Evolutionary conservation across 2,113 vertebrate species (phyloP), one percentile per base, ranked within the genome.

Genomic region (Bujurquina vittata): DNA sequence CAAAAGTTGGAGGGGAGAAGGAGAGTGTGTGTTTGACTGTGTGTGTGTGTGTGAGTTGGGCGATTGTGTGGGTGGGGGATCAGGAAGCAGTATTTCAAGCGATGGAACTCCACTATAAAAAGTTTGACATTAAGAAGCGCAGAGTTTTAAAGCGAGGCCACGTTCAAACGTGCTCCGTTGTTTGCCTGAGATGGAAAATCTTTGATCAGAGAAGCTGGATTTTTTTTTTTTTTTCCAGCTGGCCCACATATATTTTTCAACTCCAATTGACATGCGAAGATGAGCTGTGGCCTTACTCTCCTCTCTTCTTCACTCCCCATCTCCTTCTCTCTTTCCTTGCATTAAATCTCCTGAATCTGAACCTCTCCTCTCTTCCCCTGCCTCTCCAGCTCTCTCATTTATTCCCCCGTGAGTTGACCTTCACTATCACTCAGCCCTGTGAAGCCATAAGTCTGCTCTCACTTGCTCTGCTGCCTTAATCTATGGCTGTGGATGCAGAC

Each of bases 11-110:
- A 67, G 79, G 61, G 86, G 82, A 87, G 86, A 86, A 61, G 60
- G 22, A 29, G 78, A 22, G 75, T 57, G 59, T 80, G 67, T 80
- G 59, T 83, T 56, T 62, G 63, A 65, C 75, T 33, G 73, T n/a
- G 82, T 33, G 75, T 54, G 75, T 61, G 61, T 57, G 17, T 54
- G 46, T 54, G 67, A 60, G 76, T 26, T 79, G 62, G 10, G 57
- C 17, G 17, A 62, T 61, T 56, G 78, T 59, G 65, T 35, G 75
- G 37, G 82, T 33, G 72, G 73, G 84, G 72, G 56, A 73, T 85
- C 83, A 93, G 88, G 92, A 93, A 90, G 90, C 91, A 89, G 86
- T 93, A 93, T 89, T 94, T 94, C 89, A 93, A 79, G 86, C 31
- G 80, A 85, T 93, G 90, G 80, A 87, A 87, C 84, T 73, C 84